A percentile compares a stretch with the other conserved stretches of the same genome.
Evolutionary conservation across 2,797 vertebrate genomes (phyloP).

Genomic region (Fundulus diaphanus): DNA sequence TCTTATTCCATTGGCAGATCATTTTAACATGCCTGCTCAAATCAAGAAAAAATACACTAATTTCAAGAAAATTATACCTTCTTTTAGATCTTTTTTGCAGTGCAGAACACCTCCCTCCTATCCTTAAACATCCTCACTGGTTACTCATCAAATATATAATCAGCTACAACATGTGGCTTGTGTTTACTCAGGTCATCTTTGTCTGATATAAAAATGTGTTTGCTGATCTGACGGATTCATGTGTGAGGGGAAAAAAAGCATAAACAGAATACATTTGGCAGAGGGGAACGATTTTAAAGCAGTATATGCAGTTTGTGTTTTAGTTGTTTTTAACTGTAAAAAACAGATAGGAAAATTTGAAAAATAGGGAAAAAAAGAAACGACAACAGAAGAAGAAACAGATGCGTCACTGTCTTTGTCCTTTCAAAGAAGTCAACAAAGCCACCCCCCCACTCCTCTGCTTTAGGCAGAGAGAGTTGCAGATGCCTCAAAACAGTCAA

Average conservation of each 20-base stretch:
- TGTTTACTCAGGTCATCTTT: too few relatives aligned
- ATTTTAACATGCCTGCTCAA: too few relatives aligned
- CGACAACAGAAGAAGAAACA: slow-evolving; percentile 9
- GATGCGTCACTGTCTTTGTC: slow-evolving; percentile 48
- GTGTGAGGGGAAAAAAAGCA: not conserved
- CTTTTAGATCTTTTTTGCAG: too few relatives aligned
- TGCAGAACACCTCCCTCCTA: too few relatives aligned
- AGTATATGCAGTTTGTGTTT: not conserved
- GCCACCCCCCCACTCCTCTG: slow-evolving; percentile 66
- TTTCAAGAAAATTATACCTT: too few relatives aligned
- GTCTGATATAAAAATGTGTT: not conserved
- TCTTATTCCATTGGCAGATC: too few relatives aligned
- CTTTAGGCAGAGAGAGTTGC: slow-evolving; percentile 47
- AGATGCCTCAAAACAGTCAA: slow-evolving; percentile 31
- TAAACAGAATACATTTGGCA: not conserved
- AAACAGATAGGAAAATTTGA: not conserved
- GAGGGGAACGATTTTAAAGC: not conserved
- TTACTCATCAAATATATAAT: too few relatives aligned
- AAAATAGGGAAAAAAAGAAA: not conserved
- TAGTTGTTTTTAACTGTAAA: not conserved
- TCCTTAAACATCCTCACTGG: too few relatives aligned
- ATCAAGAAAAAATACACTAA: too few relatives aligned
- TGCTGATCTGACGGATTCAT: not conserved
- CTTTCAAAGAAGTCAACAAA: slow-evolving; percentile 62
- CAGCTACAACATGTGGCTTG: too few relatives aligned